A percentile compares a stretch with the other conserved stretches of the same genome.
Evolutionary conservation across 2,113 vertebrate genomes (phyloP).

Genomic region (Motacilla alba): DNA sequence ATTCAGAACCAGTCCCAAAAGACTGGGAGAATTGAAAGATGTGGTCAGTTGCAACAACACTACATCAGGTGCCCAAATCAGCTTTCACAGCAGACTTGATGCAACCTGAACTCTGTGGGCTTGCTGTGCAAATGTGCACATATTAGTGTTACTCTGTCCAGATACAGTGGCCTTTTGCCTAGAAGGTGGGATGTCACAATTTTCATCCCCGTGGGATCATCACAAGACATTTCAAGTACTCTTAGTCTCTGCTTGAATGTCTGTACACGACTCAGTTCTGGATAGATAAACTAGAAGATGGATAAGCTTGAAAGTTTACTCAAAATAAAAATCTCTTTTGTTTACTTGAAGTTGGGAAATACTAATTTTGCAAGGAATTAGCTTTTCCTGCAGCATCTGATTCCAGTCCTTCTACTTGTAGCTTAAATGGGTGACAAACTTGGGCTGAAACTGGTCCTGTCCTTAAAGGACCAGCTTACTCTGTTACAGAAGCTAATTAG

Average conservation of each 20-base stretch:
- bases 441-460: conserved; percentile 19
- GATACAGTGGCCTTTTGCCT: not conserved
- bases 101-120: not conserved
- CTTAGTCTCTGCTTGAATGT: not conserved
- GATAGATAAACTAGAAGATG: not conserved
- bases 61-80: not conserved
- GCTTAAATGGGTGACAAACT: not conserved
- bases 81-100: not conserved
- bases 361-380: not conserved
- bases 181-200: not conserved
- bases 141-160: not conserved
- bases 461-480: conserved; percentile 51
- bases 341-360: not conserved
- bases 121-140: not conserved
- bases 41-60: not conserved
- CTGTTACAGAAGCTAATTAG: conserved; percentile 64
- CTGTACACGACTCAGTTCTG: not conserved
- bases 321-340: not conserved
- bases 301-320: not conserved
- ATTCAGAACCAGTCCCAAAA: not conserved
- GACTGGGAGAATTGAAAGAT: not conserved
- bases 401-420: not conserved
- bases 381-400: not conserved
- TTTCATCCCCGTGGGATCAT: not conserved
- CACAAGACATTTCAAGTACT: not conserved